Conservation (phyloP, 30 jellyfish, hydroid and myxozoan species). For the Morbakka virulenta region DNA sequence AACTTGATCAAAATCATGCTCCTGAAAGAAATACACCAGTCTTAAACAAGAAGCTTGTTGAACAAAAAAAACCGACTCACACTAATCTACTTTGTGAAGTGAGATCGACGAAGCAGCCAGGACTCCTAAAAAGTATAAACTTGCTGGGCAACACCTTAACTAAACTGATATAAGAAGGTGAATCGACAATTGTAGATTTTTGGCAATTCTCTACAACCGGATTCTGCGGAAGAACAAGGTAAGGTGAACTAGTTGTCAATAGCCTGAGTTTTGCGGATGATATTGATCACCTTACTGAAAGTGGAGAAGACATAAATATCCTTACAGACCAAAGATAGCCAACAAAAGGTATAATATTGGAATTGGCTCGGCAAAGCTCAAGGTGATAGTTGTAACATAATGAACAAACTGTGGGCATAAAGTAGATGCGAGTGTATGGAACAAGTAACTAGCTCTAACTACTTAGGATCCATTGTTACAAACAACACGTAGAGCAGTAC, state of each 20-base stretch:
- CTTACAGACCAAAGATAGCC: too few relatives aligned
- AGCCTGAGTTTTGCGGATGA: too few relatives aligned
- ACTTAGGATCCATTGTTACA: background rate
- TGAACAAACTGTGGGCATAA: background rate
- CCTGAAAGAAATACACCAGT: background rate
- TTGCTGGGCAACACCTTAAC: background rate
- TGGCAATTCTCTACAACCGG: background rate
- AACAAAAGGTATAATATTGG: too few relatives aligned
- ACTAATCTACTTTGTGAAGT: background rate
- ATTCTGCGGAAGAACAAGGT: too few relatives aligned
- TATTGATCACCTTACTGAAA: too few relatives aligned
- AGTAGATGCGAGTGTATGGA: background rate
- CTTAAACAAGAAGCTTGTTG: background rate
- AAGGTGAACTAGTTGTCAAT: too few relatives aligned
- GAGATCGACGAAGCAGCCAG: background rate
- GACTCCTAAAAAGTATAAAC: background rate
- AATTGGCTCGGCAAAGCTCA: too few relatives aligned
- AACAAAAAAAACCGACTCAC: background rate
- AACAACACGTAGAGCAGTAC: background rate
- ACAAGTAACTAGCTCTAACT: background rate
- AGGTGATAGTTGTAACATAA: too few relatives aligned
- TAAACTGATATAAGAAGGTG: background rate
- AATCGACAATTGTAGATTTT: background rate
- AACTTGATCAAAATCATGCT: slow-evolving; percentile 10
- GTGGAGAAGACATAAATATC: too few relatives aligned